Evolutionary conservation across 2,113 vertebrate species (phyloP).

Genomic region (Gymnarchus niloticus): DNA sequence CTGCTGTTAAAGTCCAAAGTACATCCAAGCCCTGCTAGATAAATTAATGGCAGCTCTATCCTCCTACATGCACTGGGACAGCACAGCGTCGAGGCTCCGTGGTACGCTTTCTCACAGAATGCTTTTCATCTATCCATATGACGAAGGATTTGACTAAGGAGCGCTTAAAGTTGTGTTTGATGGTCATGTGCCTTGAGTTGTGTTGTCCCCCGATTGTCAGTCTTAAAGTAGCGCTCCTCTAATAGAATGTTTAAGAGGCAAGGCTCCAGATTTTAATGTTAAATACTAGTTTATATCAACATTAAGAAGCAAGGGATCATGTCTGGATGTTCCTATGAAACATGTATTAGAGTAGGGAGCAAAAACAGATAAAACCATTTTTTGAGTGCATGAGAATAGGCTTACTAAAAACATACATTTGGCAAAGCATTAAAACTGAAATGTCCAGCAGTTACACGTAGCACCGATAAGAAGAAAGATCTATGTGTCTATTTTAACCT

Average conservation of each 20-base stretch:
- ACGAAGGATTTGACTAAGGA: background rate
- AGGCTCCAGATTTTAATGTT: background rate
- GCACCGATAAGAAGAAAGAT: background rate
- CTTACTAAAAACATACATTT: background rate
- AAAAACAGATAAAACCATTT: background rate
- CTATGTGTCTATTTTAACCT: background rate
- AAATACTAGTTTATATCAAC: background rate
- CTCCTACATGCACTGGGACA: background rate
- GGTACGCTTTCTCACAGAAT: background rate
- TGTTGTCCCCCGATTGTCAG: background rate
- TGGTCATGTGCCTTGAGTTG: background rate
- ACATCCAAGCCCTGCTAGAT: slow-evolving; percentile 1
- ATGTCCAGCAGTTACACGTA: background rate
- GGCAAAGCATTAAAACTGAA: background rate
- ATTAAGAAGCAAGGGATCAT: background rate
- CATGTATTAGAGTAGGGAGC: background rate
- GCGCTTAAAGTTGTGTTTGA: background rate
- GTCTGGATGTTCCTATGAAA: background rate
- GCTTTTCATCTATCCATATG: background rate
- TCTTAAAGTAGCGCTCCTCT: background rate
- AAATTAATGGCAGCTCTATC: background rate
- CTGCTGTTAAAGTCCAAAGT: background rate
- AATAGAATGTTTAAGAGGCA: background rate
- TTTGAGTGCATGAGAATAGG: background rate
- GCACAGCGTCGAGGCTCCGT: background rate